phyloP scores from a whole-genome alignment of 1,140 invertebrate species.

The Medauroidea extradentata region DNA sequence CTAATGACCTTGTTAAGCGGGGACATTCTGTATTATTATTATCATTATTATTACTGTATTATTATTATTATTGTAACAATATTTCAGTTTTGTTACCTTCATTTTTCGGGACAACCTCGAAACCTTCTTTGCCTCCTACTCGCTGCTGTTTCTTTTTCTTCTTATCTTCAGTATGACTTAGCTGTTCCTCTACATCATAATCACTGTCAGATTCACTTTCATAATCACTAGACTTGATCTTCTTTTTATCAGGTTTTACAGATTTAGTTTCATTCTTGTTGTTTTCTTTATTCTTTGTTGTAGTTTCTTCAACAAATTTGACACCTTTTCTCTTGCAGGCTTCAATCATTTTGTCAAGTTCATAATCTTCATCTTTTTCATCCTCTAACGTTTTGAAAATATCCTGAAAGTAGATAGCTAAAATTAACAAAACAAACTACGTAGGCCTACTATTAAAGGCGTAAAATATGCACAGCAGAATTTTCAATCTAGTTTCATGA shows the following conservation, averaged over 20 bases:
- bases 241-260: constrained; percentile 16
- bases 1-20: too few relatives aligned
- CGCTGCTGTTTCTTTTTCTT: constrained; percentile 29
- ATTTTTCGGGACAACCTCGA: constrained; percentile 62
- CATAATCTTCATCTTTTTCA: constrained; percentile 80
- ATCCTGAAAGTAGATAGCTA: constrained; percentile 46
- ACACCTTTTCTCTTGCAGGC: constrained; percentile 52
- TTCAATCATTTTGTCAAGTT: constrained; percentile 74
- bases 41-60: too few relatives aligned
- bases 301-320: too few relatives aligned
- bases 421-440: not conserved
- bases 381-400: constrained; percentile 76
- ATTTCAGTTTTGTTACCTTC: too few relatives aligned
- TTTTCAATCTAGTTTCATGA: too few relatives aligned
- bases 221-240: constrained; percentile 13
- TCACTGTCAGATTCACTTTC: constrained; percentile 45
- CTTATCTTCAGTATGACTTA: constrained; percentile 18
- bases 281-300: constrained; percentile 25
- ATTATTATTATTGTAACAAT: too few relatives aligned
- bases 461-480: too few relatives aligned
- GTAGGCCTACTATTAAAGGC: too few relatives aligned
- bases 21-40: too few relatives aligned
- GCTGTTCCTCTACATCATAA: constrained; percentile 55
- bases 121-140: constrained; percentile 50
- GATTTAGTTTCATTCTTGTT: constrained; percentile 22